Base-by-base conservation (phyloP, 2,797 vertebrate genomes). In the Sphenopsis melanotis region DNA sequence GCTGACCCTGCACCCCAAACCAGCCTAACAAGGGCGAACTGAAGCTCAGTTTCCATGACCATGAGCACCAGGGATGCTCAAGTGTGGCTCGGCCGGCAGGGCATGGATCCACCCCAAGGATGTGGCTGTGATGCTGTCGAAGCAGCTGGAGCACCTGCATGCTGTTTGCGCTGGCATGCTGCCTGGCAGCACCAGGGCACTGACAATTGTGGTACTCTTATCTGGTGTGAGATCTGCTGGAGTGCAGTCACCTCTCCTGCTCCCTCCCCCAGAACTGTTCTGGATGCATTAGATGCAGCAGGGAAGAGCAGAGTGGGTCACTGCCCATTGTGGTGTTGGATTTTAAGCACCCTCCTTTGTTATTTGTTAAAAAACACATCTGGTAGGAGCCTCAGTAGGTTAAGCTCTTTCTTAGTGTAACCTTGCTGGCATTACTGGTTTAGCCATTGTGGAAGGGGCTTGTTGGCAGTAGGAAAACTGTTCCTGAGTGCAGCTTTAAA, bases 111-210 rank as follows among this genome's bases (percentile, higher is more conserved):
- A 9, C 56, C 84, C 75, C 2, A 10, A n/a, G 93, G 75, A 85
- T 63, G 46, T 0, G 18, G 68, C 1, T 60, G 93, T 0, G 3
- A 61, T 89, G 87, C 72, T 82, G 79, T 60, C 0, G 4, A n/a
- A 56, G 32, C 68, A 92, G 68, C 68, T 0, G 1, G 71, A 93
- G 93, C 87, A 83, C 60, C 91, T 29, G n/a, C n/a, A 6, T 0
- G 3, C n/a, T 78, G 53, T 87, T 87, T 57, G 64, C 81, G 93
- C 87, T 90, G 93, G 79, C 89, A 9, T 0, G 8, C 49, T 87
- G 89, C 87, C 75, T 60, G 4, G 57, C 72, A 26, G 68, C 22
- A 3, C 57, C 53, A 27, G 84, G 60, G 36, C 26, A 10, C 68
- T 44, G 69, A 34, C 5, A 50, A 26, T 39, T 63, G 34, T 1